Evolutionary conservation across 2,888 invertebrate species (phyloP).

Genomic region (Mythimna loreyi): DNA sequence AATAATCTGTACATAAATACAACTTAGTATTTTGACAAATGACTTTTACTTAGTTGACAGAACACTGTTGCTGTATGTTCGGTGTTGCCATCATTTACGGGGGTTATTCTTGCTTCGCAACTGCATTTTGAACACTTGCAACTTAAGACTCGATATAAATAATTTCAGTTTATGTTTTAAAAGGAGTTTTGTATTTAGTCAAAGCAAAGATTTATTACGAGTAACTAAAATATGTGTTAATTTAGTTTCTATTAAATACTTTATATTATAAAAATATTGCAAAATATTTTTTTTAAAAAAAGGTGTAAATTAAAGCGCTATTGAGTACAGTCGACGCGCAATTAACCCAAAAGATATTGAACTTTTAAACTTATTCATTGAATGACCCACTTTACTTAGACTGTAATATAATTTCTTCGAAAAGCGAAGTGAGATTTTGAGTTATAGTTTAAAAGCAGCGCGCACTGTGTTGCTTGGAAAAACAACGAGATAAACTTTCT

Average conservation of each 20-base stretch:
- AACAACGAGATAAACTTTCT: conserved; percentile 6
- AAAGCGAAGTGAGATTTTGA: neutral
- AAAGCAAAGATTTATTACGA: neutral
- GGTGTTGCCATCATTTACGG: conserved; percentile 6
- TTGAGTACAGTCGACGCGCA: neutral
- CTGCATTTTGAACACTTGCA: neutral
- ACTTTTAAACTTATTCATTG: conserved; percentile 3
- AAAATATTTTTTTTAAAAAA: neutral
- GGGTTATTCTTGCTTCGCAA: conserved; percentile 11
- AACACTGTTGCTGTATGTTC: neutral
- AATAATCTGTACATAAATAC: neutral
- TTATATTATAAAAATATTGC: too few relatives aligned
- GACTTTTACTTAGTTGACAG: neutral
- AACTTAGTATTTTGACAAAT: neutral
- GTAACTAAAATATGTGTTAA: neutral
- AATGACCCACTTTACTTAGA: neutral
- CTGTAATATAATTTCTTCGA: conserved; percentile 18
- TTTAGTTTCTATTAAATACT: neutral
- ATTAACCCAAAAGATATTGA: neutral
- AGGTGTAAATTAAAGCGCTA: neutral
- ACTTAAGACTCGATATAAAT: too few relatives aligned
- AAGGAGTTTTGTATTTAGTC: neutral
- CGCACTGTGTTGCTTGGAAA: conserved; percentile 1
- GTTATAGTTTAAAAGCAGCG: conserved; percentile 4
- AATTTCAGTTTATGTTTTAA: neutral